Evolutionary conservation across 2,888 invertebrate species (phyloP).

Genomic region (Nephrocerus scutellatus): DNA sequence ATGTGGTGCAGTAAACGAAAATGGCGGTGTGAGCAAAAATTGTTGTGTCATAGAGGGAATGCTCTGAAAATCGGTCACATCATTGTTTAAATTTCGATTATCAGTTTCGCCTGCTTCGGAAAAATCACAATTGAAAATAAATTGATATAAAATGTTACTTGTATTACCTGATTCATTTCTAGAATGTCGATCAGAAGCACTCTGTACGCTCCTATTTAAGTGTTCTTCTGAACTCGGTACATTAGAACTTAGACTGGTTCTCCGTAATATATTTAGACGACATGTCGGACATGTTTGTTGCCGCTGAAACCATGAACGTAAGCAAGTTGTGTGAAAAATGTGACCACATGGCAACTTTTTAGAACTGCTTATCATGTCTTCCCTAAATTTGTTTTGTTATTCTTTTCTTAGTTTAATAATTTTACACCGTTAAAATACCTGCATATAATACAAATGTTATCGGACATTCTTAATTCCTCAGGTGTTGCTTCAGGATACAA

Average conservation of each 20-base stretch:
- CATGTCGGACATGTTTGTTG: conserved; percentile 99
- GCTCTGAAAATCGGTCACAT: conserved; percentile 21
- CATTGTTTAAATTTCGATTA: conserved; percentile 4
- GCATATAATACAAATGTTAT: conserved; percentile 99
- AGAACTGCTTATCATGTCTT: conserved; percentile 65
- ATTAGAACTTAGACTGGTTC: too few species aligned
- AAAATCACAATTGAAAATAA: background rate
- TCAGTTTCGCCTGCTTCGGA: conserved; percentile 5
- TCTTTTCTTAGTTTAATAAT: too few species aligned
- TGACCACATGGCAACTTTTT: conserved; percentile 99
- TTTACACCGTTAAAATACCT: too few species aligned
- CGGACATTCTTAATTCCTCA: conserved; percentile 83
- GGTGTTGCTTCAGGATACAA: conserved; percentile 92
- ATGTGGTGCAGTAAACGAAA: conserved; percentile 53
- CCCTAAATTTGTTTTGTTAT: conserved; percentile 45
- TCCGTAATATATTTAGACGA: conserved; percentile 72
- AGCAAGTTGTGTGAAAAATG: conserved; percentile 96
- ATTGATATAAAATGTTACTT: too few species aligned
- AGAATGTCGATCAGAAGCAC: too few species aligned
- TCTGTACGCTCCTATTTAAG: too few species aligned
- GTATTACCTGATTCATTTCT: too few species aligned
- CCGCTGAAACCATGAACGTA: conserved; percentile 98
- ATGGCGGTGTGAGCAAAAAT: conserved; percentile 51
- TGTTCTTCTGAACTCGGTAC: too few species aligned
- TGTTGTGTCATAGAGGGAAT: conserved; percentile 42